phyloP scores from a whole-genome alignment of 1,140 invertebrate genomes.

The Penaeus vannamei region DNA sequence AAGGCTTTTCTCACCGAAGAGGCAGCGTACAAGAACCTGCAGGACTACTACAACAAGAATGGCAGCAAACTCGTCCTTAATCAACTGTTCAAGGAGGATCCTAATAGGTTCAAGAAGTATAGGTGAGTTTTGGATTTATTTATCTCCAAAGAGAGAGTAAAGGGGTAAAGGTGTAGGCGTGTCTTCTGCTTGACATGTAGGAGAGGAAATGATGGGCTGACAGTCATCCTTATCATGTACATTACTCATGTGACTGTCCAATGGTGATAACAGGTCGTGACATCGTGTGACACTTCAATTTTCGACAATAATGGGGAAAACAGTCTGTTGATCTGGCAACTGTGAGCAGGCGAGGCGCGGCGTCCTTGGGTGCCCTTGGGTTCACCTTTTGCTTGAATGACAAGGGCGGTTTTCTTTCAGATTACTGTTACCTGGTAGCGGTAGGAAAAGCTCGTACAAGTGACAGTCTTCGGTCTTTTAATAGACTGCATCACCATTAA shows the following conservation, averaged over 20 bases:
- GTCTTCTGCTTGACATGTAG: not conserved
- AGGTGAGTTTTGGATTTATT: slow-evolving; percentile 76
- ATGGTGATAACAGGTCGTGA: too few species aligned
- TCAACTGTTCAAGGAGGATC: slow-evolving; percentile 83
- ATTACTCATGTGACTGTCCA: too few species aligned
- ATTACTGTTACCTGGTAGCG: not conserved
- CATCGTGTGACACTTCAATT: too few species aligned
- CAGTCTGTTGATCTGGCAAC: too few species aligned
- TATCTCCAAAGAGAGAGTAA: too few species aligned
- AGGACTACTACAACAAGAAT: slow-evolving; percentile 80
- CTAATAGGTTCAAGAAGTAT: slow-evolving; percentile 84
- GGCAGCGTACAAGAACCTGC: slow-evolving; percentile 80
- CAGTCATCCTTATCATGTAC: too few species aligned
- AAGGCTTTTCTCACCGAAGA: slow-evolving; percentile 77
- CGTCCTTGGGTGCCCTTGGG: slow-evolving; percentile 48
- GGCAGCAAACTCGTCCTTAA: slow-evolving; percentile 82
- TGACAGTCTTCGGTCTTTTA: too few species aligned
- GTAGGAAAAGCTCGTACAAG: not conserved
- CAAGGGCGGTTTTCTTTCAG: not conserved
- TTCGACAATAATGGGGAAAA: too few species aligned
- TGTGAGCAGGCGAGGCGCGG: not conserved
- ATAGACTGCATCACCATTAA: too few species aligned
- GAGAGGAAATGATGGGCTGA: too few species aligned
- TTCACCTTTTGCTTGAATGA: not conserved
- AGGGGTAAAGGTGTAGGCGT: too few species aligned